A percentile compares a stretch with the other conserved stretches of the same genome.
phyloP scores from a whole-genome alignment of 2,797 vertebrate genomes.

The Argyrosomus regius region DNA sequence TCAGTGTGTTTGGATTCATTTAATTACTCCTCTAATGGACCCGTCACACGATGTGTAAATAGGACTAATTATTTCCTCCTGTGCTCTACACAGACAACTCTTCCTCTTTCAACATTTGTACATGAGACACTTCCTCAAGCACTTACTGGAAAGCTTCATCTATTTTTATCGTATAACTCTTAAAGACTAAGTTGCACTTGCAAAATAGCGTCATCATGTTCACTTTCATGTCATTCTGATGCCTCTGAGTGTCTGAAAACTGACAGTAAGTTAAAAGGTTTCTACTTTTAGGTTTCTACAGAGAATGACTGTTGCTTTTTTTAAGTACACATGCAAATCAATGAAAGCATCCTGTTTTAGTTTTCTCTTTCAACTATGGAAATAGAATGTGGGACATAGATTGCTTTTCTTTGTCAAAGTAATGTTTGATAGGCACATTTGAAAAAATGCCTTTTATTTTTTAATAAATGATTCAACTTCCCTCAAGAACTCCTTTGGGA shows the following conservation, averaged over 20 bases:
- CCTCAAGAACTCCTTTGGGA: conserved; percentile 61
- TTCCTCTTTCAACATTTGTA: conserved; percentile 45
- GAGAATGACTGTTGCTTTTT: conserved; percentile 51
- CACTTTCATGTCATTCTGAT: conserved; percentile 51
- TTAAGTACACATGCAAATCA: conserved; percentile 55
- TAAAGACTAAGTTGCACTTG: conserved; percentile 76
- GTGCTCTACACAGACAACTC: conserved; percentile 4
- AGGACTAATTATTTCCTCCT: conserved; percentile 52
- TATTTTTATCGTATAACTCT: conserved; percentile 63
- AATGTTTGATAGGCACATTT: conserved; percentile 68
- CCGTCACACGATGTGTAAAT: conserved; percentile 54
- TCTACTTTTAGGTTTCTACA: conserved; percentile 65
- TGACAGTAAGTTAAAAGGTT: conserved; percentile 69
- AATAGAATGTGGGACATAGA: conserved; percentile 62
- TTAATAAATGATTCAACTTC: conserved; percentile 79
- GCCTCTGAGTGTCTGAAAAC: conserved; percentile 43
- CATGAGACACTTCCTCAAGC: conserved; percentile 63
- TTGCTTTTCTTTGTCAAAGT: conserved; percentile 66
- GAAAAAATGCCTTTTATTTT: conserved; percentile 76
- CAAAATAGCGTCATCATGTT: conserved; percentile 53
- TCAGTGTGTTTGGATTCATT: conserved; percentile 96
- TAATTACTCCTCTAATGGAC: conserved; percentile 73
- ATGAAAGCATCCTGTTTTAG: conserved; percentile 68
- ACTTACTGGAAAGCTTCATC: conserved; percentile 74
- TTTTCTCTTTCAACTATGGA: conserved; percentile 66